A percentile compares a stretch with the other conserved stretches of the same genome.
Evolutionary conservation across 2,113 vertebrate genomes (phyloP).

Genomic region (Dasypus novemcinctus): DNA sequence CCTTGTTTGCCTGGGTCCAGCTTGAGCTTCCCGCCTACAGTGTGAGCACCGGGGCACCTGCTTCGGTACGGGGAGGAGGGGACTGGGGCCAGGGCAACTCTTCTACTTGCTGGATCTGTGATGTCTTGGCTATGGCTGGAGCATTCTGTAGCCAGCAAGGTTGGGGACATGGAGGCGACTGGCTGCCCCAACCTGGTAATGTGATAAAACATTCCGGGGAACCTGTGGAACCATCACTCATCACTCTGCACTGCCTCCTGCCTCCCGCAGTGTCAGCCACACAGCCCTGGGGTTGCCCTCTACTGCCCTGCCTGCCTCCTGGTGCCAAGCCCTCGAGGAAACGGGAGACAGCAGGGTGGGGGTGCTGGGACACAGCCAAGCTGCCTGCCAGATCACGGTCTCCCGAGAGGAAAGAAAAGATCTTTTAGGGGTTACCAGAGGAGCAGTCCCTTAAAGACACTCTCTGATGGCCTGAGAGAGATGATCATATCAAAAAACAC

Average conservation of each 20-base stretch:
- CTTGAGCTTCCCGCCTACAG: not conserved
- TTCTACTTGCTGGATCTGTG: not conserved
- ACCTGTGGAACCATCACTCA: too few species aligned
- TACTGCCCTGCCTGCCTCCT: rapidly evolving
- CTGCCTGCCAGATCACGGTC: not conserved
- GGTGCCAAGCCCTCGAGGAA: rapidly evolving
- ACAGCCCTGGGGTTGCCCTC: rapidly evolving
- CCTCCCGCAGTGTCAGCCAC: not conserved
- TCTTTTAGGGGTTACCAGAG: not conserved
- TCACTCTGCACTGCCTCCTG: too few species aligned
- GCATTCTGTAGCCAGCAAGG: not conserved
- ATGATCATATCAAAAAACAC: not conserved
- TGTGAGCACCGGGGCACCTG: rapidly evolving
- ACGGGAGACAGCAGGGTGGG: not conserved
- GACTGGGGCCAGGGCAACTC: not conserved
- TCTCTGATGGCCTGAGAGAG: not conserved
- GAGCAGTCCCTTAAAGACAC: not conserved
- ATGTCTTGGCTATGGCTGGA: not conserved
- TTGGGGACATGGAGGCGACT: not conserved
- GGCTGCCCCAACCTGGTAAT: not conserved
- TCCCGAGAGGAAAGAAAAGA: not conserved
- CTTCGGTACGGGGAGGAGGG: not conserved
- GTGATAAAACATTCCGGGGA: rapidly evolving
- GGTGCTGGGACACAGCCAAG: rapidly evolving
- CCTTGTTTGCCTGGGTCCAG: not conserved